Base-by-base conservation (phyloP, 2,113 vertebrate genomes). In the Eurypyga helias region DNA sequence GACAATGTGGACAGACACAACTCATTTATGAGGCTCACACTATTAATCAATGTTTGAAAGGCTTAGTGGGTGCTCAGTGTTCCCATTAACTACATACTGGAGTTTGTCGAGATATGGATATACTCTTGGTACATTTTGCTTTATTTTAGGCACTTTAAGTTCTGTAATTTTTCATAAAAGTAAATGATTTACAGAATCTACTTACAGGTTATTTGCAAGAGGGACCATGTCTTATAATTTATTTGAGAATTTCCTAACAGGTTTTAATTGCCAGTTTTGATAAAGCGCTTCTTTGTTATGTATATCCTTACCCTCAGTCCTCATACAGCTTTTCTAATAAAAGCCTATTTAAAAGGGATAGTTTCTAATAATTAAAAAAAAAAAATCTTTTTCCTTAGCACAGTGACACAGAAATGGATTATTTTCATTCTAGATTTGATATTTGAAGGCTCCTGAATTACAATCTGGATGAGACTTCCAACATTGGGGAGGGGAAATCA, bases 341-440 rank as follows among this genome's bases (percentile, higher is more conserved):
- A 89, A 78, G 86, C 48, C 87, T 77, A 34, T n/a, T 75, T 90
- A 77, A 19, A 89, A 89, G 33, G 38, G 29, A 62, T n/a, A 81
- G 76, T 31, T 86, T 85, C 82, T 73, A 94, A n/a, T n/a, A n/a
- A n/a, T n/a, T n/a, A n/a, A n/a, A n/a, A 41, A 41, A 95, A 97
- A 87, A 5, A 84, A 71, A 81, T 57, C 34, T 77, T 70, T 61
- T 71, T 89, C 19, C 41, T 94, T 58, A 88, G 87, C 12, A 83
- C 17, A 85, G 48, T 36, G 28, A 62, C 71, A 84, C 67, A 71
- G 84, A 73, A 95, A 18, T 12, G 20, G 34, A 36, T 4, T 34
- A n/a, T 73, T 89, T 72, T 52, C 43, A 18, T 64, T 91, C 89
- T 45, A 58, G 65, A 93, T 83, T 78, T 58, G 73, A 29, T 75